Base-by-base conservation (phyloP, 2,113 vertebrate genomes). In the Melanocharis versteri region DNA sequence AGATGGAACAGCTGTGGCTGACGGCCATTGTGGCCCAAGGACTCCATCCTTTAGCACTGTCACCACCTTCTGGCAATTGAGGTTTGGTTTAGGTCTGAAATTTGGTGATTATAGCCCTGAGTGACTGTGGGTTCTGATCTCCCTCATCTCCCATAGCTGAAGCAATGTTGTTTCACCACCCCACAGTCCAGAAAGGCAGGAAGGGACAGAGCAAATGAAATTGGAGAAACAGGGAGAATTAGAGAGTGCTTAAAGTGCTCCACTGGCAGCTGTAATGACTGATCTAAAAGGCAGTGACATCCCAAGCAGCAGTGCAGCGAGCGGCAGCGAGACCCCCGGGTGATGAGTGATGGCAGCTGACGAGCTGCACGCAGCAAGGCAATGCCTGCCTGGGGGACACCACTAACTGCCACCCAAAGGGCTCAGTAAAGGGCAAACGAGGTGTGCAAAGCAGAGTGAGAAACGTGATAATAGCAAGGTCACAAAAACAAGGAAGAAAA, bases 1-100 rank as follows among this genome's bases (percentile, higher is more conserved):
- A 39, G 54, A 50, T 6, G 10, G 35, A 31, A 60, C 9, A 64
- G 50, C 47, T 37, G 17, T 9, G 39, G 62, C n/a, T 72, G 81
- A 80, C 0, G 1, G 60, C 31, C 60, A 78, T 3, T 0, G 0
- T 8, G 28, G 60, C 16, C 60, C 21, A 73, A 65, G 18, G 51
- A 40, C n/a, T 61, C 69, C 31, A 30, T 40, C 50, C 22, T 54
- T 58, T 45, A 77, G 58, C 53, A 78, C 1, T 2, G 56, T 27
- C 45, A 47, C 17, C 24, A 30, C 57, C 65, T n/a, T 78, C 20
- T 5, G 1, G 53, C 65, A 68, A 37, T 0, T 45, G 6, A 70
- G 31, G 23, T 50, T 60, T 62, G 57, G 18, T 35, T 61, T 84
- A 54, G 27, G 13, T 69, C 60, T 88, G 33, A 69, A 48, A 88